Base-by-base conservation (phyloP, 2,888 invertebrate genomes). In the Caenorhabditis sulstoni region DNA sequence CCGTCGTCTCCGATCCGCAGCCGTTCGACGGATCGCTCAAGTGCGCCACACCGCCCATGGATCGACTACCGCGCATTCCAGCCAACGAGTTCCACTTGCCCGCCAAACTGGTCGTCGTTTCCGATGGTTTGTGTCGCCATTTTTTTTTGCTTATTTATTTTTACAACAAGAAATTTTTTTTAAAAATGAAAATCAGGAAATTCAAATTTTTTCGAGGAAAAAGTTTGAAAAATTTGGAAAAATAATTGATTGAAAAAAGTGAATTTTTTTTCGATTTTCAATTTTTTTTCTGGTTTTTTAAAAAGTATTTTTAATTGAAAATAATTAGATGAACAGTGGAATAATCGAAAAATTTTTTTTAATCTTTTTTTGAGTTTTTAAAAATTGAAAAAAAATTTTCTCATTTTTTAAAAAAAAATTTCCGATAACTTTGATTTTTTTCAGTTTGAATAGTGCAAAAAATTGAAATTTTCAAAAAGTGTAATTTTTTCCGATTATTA, bases 61-160 rank as follows among this genome's bases (percentile, higher is more conserved):
- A 96, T 92, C 93, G 95, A 85, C 92, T 98, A 81, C 97, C 97
- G 57, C 94, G 95, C 75, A 97, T 97, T 87, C 96, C 96, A 68
- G 94, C 94, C 79, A 95, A 95, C 41, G 59, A 82, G 20, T 73
- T 76, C 20, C 76, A 81, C 49, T 76, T 86, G 41, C 62, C 61
- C 20, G 76, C 85, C 3, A 58, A 52, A 12, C 64, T 86, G 22
- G 59, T 81, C 37, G 77, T 86, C 3, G 82, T 84, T 9, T 73
- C 81, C n/a, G 83, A 83, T 37, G 70, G 81, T 76, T 4, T n/a
- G 29, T 29, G 29, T 29, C 29, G 29, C 29, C 29, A 7, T 7
- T 29, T 29, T 29, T 29, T n/a, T n/a, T n/a, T n/a, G n/a, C n/a
- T n/a, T n/a, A n/a, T n/a, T n/a, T n/a, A n/a, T n/a, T n/a, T n/a